These are phyloP conservation scores for Apoda limacodes DNA, from an alignment of 2,888 invertebrate genomes.

Conservation along the genomic window DNA sequence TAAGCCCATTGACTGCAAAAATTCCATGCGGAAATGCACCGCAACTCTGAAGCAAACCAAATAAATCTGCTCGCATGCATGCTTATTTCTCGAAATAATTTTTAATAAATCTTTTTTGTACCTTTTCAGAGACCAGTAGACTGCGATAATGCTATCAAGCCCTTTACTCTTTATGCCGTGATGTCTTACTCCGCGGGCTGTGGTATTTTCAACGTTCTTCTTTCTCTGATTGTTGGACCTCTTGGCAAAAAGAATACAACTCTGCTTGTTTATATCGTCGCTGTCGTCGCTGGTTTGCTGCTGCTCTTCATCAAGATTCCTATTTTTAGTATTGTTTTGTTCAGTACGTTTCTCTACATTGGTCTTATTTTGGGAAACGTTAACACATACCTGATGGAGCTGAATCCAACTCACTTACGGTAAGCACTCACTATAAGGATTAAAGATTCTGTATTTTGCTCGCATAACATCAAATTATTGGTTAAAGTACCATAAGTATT, in stretches of 20 bases:
- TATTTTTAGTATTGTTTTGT: constrained; percentile 38
- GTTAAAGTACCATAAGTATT: too few relatives aligned
- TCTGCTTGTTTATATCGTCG: constrained; percentile 31
- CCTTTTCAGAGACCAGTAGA: constrained; percentile 28
- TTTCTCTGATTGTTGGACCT: constrained; percentile 42
- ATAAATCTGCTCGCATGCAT: too few relatives aligned
- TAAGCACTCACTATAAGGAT: too few relatives aligned
- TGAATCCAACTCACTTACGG: constrained; percentile 54
- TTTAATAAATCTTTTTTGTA: too few relatives aligned
- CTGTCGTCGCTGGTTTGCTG: constrained; percentile 29
- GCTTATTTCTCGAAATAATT: too few relatives aligned
- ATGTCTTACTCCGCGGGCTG: constrained; percentile 41
- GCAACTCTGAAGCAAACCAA: too few relatives aligned
- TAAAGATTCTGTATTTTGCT: too few relatives aligned
- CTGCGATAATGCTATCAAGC: constrained; percentile 37
- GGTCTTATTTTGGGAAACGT: too few relatives aligned
- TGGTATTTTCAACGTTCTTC: constrained; percentile 29
- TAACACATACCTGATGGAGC: constrained; percentile 48
- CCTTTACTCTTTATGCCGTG: constrained; percentile 41
- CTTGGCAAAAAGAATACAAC: constrained; percentile 39
- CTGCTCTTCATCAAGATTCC: constrained; percentile 39
- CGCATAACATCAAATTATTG: too few relatives aligned
- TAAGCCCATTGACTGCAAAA: too few relatives aligned
- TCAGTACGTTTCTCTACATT: constrained; percentile 45
- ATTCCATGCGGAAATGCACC: too few relatives aligned